Base-by-base conservation (phyloP, 2,113 vertebrate genomes). In the Nibea coibor region DNA sequence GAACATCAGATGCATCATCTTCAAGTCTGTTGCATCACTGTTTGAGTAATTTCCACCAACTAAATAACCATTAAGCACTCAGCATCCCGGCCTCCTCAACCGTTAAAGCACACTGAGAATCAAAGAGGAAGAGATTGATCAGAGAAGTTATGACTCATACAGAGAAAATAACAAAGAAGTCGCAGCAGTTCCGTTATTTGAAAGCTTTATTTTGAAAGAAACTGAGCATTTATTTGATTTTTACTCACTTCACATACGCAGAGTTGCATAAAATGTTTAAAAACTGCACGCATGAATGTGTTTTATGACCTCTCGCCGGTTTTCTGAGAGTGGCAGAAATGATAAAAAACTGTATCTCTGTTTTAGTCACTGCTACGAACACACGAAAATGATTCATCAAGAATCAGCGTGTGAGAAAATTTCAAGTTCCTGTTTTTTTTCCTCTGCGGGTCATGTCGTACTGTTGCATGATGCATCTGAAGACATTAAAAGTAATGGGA, bases 11-110 rank as follows among this genome's bases (percentile, higher is more conserved):
- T 79, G 85, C 81, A 88, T 87, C 78, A 66, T 85, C 83, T 75
- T 78, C 73, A 81, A 75, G 72, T 65, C 63, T 67, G 69, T 58
- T 20, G 43, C 48, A 80, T 88, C 64, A 48, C 43, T 73, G 83
- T 82, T 85, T 65, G 69, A 91, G 80, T 72, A 24, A 86, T 91
- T 88, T 66, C 82, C 80, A 79, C 61, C 12, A 74, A 73, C 87
- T 86, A 86, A 89, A 84, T 72, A 74, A 87, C 88, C 88, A 91
- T 88, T 86, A 88, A 83, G 74, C 87, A 86, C 88, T 91, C 82
- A 89, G 58, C 53, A 3, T 62, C 58, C 73, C 10, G 14, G 20
- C 50, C 47, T 54, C 48, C 20, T 54, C 47, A 17, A 50, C 65
- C 2, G 39, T 74, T 79, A 67, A 72, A 61, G 39, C 28, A 24